Evolutionary conservation across 35 echinoderm and acorn worm species (phyloP).

Genomic region (Lytechinus variegatus): DNA sequence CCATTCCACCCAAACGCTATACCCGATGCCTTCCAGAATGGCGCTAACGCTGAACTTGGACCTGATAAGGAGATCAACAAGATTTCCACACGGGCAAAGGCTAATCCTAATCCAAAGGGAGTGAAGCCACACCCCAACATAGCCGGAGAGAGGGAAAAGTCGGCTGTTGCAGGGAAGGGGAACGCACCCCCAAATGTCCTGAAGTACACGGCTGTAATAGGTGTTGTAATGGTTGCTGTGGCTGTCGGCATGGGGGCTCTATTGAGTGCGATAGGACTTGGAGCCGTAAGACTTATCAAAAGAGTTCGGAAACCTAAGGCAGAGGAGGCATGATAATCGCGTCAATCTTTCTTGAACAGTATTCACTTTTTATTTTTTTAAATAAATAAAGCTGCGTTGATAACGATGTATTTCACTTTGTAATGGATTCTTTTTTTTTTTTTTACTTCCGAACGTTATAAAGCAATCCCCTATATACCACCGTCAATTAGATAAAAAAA

Average conservation of each 20-base stretch:
- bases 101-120: not conserved
- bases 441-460: too few species aligned
- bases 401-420: not conserved
- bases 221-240: slow-evolving; percentile 27
- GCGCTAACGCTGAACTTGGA: slow-evolving; percentile 16
- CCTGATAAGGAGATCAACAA: slow-evolving; percentile 33
- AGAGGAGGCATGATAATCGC: not conserved
- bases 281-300: not conserved
- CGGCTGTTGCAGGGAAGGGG: not conserved
- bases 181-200: slow-evolving; percentile 22
- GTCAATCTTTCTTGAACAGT: not conserved
- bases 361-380: not conserved
- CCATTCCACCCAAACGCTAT: not conserved
- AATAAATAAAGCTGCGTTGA: not conserved
- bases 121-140: not conserved
- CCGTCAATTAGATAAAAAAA: too few species aligned
- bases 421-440: not conserved
- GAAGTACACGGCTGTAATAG: slow-evolving; percentile 46
- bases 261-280: slow-evolving; percentile 22
- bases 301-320: slow-evolving; percentile 17
- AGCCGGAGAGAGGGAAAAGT: not conserved
- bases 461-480: too few species aligned
- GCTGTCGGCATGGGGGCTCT: slow-evolving; percentile 36
- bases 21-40: slow-evolving; percentile 39
- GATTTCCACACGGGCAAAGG: not conserved